These are phyloP conservation scores for Drosophila stalkeri DNA, from an alignment of 2,888 invertebrate species.

Conservation along the genomic window DNA sequence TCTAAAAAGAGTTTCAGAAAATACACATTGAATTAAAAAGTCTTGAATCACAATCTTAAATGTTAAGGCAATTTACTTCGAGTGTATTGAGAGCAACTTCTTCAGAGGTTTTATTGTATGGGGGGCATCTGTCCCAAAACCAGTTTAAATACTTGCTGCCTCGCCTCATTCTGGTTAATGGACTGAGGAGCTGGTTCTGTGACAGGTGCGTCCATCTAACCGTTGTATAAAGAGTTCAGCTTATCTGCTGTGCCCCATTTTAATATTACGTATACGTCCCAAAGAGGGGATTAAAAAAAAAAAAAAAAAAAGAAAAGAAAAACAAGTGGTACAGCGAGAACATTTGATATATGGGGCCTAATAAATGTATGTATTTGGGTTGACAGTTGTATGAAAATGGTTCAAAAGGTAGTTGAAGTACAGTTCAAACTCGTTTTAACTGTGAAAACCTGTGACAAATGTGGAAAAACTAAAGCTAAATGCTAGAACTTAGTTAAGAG, in stretches of 20 bases:
- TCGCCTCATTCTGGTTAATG: conserved; percentile 22
- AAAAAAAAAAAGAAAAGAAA: not conserved
- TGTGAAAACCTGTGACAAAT: conserved; percentile 8
- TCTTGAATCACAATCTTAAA: not conserved
- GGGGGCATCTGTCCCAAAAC: conserved; percentile 40
- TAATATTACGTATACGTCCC: conserved; percentile 68
- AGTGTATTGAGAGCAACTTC: conserved; percentile 49
- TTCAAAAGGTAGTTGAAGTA: conserved; percentile 15
- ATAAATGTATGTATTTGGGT: conserved; percentile 79
- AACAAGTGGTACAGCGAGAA: conserved; percentile 11
- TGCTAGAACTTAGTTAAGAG: not conserved
- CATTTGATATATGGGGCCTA: conserved; percentile 30
- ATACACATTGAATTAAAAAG: too few relatives aligned
- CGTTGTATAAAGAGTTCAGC: conserved; percentile 17
- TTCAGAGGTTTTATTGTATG: conserved; percentile 16
- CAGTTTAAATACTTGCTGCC: conserved; percentile 45
- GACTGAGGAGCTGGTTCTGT: conserved; percentile 42
- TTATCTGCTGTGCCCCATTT: conserved; percentile 62
- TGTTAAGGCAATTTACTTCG: not conserved
- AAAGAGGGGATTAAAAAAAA: not conserved
- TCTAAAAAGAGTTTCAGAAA: too few relatives aligned
- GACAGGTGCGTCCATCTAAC: conserved; percentile 52
- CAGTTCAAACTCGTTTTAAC: conserved; percentile 46
- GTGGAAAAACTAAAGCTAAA: not conserved
- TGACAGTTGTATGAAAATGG: conserved; percentile 30